Conservation (phyloP, 2,888 invertebrate species). For the Fissipunctia ypsillon region DNA sequence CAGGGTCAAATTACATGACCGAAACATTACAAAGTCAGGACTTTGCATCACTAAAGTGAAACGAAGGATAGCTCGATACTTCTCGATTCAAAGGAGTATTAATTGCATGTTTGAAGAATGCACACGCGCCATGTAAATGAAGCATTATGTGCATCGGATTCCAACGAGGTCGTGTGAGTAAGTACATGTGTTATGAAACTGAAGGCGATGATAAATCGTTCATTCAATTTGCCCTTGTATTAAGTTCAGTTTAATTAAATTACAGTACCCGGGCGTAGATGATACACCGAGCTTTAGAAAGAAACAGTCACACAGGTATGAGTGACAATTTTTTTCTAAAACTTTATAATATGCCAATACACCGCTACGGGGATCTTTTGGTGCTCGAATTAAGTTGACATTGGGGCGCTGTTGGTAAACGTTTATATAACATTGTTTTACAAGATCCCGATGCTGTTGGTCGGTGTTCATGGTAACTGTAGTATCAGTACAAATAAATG, state of each 20-base stretch:
- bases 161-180: slow-evolving; percentile 10
- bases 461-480: too few relatives aligned
- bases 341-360: not conserved
- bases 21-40: not conserved
- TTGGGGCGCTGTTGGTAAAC: too few relatives aligned
- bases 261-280: not conserved
- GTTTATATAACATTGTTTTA: too few relatives aligned
- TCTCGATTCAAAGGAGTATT: slow-evolving; percentile 8
- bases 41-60: not conserved
- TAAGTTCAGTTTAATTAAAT: not conserved
- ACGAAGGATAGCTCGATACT: slow-evolving; percentile 12
- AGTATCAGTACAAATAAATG: not conserved
- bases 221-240: slow-evolving; percentile 7
- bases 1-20: not conserved
- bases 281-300: not conserved
- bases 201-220: slow-evolving; percentile 11
- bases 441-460: too few relatives aligned
- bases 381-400: too few relatives aligned
- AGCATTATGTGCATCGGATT: slow-evolving; percentile 24
- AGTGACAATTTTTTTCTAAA: not conserved
- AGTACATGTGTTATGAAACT: slow-evolving; percentile 25
- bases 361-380: too few relatives aligned
- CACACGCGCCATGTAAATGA: slow-evolving; percentile 26
- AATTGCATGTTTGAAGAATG: slow-evolving; percentile 13
- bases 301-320: not conserved